Evolutionary conservation across 2,797 vertebrate species (phyloP).

Genomic region (Thripadectes ignobilis): DNA sequence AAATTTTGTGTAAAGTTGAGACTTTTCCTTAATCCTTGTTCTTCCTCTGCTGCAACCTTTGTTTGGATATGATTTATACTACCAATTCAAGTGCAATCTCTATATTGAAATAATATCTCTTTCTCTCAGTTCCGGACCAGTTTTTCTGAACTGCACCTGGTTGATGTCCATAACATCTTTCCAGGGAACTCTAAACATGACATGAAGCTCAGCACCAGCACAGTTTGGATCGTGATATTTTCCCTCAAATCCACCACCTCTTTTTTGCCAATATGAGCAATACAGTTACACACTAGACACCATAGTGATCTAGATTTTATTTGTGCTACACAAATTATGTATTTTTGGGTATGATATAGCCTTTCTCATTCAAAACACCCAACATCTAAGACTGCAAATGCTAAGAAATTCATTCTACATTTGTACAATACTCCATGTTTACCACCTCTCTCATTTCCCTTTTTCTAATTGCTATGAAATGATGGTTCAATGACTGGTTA

Average conservation of each 20-base stretch:
- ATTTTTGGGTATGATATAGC: background rate
- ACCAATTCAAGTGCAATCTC: background rate
- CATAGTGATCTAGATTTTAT: background rate
- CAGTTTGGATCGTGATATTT: background rate
- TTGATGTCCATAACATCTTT: background rate
- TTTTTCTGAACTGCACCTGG: background rate
- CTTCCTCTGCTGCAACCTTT: background rate
- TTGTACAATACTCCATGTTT: background rate
- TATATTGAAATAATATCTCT: background rate
- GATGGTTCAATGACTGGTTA: background rate
- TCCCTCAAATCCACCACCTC: background rate
- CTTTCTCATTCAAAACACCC: background rate
- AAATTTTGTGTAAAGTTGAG: background rate
- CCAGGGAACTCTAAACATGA: background rate
- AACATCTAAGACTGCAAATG: background rate
- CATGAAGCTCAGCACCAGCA: background rate
- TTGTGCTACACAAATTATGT: background rate
- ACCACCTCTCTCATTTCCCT: background rate
- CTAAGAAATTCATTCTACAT: background rate
- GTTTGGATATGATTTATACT: background rate
- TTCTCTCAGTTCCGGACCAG: background rate
- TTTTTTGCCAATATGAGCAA: background rate
- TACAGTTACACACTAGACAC: background rate
- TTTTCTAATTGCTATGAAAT: background rate
- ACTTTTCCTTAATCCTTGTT: background rate